Conservation (phyloP, 1,140 invertebrate species). For the Hetaerina americana region DNA sequence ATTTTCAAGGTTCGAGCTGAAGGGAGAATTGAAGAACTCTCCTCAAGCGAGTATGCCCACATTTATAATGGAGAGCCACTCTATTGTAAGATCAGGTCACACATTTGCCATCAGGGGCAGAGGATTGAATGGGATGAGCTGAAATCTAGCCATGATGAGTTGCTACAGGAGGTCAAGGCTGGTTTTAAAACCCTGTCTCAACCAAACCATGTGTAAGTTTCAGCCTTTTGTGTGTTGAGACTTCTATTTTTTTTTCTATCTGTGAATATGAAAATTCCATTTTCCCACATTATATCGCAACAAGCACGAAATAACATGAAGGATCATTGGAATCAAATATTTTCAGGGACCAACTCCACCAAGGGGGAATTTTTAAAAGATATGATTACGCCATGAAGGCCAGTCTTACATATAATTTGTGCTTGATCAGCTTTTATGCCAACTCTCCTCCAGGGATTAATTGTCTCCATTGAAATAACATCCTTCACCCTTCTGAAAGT, state of each 20-base stretch:
- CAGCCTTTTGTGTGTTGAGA: background rate
- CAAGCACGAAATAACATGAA: no score
- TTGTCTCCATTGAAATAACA: no score
- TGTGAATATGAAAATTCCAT: no score
- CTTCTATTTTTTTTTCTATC: slow-evolving; percentile 1
- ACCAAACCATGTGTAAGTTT: slow-evolving; percentile 34
- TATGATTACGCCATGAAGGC: no score
- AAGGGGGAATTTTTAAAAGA: no score
- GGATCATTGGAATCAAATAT: no score
- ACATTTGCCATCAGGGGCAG: slow-evolving; percentile 30
- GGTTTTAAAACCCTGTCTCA: slow-evolving; percentile 22
- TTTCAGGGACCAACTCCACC: no score
- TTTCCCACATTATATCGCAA: no score
- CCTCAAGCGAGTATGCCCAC: slow-evolving; percentile 21
- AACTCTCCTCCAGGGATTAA: no score
- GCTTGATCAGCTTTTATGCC: no score
- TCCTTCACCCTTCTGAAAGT: no score
- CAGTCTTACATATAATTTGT: no score
- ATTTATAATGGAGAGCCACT: slow-evolving; percentile 32
- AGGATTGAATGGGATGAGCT: slow-evolving; percentile 29
- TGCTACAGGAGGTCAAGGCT: slow-evolving; percentile 20
- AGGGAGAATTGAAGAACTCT: slow-evolving; percentile 25
- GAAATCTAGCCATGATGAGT: slow-evolving; percentile 26
- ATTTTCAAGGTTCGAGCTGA: slow-evolving; percentile 29
- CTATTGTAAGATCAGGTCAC: slow-evolving; percentile 31